These are phyloP conservation scores for Tenualosa thibaudeaui DNA, from an alignment of 2,797 vertebrate species.

Conservation along the genomic window DNA sequence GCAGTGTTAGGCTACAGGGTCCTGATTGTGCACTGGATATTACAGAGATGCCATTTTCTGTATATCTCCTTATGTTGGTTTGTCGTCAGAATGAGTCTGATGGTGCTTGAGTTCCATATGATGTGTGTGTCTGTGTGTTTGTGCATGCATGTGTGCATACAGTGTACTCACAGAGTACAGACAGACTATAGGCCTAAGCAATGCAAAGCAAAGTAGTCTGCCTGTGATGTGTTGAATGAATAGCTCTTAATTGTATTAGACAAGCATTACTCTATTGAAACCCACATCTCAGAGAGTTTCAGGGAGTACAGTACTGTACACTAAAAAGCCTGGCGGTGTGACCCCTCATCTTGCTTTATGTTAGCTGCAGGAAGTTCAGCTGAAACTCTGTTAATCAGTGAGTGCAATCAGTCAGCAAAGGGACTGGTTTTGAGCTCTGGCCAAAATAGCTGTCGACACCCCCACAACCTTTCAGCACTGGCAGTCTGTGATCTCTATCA, in stretches of 20 bases:
- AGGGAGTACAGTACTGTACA: not conserved
- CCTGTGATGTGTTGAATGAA: not conserved
- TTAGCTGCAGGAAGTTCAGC: not conserved
- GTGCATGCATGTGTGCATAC: too few species aligned
- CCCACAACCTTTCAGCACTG: not conserved
- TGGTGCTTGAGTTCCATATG: too few species aligned
- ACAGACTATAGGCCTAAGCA: not conserved
- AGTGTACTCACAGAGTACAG: too few species aligned
- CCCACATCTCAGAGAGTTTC: not conserved
- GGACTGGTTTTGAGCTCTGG: not conserved
- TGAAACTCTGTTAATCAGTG: not conserved
- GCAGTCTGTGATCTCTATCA: not conserved
- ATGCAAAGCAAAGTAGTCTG: not conserved
- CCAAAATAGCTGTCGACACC: conserved; percentile 15
- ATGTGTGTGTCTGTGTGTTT: too few species aligned
- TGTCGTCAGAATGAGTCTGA: too few species aligned
- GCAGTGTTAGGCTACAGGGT: too few species aligned
- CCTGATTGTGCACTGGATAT: too few species aligned
- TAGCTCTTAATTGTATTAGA: not conserved
- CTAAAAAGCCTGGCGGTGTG: not conserved
- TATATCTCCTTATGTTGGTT: too few species aligned
- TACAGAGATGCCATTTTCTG: too few species aligned
- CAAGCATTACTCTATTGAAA: not conserved
- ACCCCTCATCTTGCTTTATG: not conserved
- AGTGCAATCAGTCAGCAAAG: not conserved